A percentile compares a stretch with the other conserved stretches of the same genome.
phyloP scores from a whole-genome alignment of 2,113 vertebrate species.

The Nerophis ophidion region DNA sequence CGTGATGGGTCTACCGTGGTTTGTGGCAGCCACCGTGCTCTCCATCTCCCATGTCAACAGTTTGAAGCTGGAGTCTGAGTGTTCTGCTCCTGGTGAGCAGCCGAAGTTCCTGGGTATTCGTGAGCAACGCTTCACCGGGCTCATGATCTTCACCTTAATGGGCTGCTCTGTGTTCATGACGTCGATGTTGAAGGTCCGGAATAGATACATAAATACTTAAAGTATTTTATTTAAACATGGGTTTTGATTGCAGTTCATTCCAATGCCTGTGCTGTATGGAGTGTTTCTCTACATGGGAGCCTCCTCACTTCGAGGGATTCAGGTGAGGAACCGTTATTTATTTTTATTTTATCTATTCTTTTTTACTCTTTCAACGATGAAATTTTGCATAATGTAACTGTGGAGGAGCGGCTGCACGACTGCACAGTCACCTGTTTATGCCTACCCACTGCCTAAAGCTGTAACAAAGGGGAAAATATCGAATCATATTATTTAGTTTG shows the following conservation, averaged over 20 bases:
- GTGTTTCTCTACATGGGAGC: slow-evolving; percentile 99
- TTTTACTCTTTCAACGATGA: no score
- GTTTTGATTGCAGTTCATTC: slow-evolving; percentile 82
- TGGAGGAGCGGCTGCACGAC: no score
- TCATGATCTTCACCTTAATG: slow-evolving; percentile 99
- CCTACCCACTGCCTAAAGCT: no score
- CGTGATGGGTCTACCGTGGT: slow-evolving; percentile 96
- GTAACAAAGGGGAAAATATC: no score
- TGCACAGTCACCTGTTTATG: no score
- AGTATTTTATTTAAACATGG: background rate
- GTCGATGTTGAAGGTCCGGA: slow-evolving; percentile 87
- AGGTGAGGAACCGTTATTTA: slow-evolving; percentile 72
- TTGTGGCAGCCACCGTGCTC: slow-evolving; percentile 96
- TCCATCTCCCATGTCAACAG: slow-evolving; percentile 98
- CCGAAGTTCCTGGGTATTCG: slow-evolving; percentile 97
- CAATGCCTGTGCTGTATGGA: slow-evolving; percentile 97
- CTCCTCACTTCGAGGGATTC: slow-evolving; percentile 96
- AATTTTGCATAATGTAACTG: no score
- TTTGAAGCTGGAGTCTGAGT: slow-evolving; percentile 95
- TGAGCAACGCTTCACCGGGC: slow-evolving; percentile 95
- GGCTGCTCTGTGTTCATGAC: slow-evolving; percentile 98
- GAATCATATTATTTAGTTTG: no score
- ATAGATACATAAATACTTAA: background rate
- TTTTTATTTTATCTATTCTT: no score
- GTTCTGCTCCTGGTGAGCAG: slow-evolving; percentile 95